These are phyloP conservation scores for Drosophila eohydei DNA, from an alignment of 2,888 invertebrate species.

Conservation along the genomic window DNA sequence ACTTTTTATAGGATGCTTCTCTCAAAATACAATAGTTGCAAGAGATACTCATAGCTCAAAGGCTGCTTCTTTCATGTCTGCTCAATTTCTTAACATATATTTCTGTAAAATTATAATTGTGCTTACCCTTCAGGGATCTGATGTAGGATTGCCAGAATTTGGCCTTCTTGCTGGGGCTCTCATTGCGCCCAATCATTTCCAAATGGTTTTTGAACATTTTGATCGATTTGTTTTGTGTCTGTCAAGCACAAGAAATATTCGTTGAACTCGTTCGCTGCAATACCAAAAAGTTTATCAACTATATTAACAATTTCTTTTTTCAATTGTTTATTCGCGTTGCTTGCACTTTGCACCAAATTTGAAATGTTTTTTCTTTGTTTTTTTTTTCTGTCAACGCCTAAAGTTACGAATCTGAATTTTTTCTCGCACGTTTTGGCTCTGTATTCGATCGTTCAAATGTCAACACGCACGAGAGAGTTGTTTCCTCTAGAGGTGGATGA, in stretches of 20 bases:
- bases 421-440: constrained; percentile 53
- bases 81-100: not conserved
- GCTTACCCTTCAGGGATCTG: constrained; percentile 94
- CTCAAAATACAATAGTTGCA: constrained; percentile 1
- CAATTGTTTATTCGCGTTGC: constrained; percentile 1
- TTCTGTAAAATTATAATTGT: not conserved
- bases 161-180: constrained; percentile 95
- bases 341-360: constrained; percentile 53
- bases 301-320: constrained; percentile 27
- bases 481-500: constrained; percentile 26
- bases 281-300: constrained; percentile 33
- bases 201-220: constrained; percentile 96
- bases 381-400: constrained; percentile 49
- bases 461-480: constrained; percentile 64
- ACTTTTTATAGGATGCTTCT: constrained; percentile 19
- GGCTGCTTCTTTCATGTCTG: not conserved
- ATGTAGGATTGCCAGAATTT: constrained; percentile 97
- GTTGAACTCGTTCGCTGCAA: constrained; percentile 91
- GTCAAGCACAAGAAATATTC: constrained; percentile 81
- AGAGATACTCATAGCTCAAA: not conserved
- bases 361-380: constrained; percentile 3
- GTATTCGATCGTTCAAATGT: constrained; percentile 59
- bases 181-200: constrained; percentile 97
- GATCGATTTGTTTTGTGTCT: constrained; percentile 86
- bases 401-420: constrained; percentile 22